These are phyloP conservation scores for Papilio dardanus DNA, from an alignment of 1,140 invertebrate species.

Conservation along the genomic window DNA sequence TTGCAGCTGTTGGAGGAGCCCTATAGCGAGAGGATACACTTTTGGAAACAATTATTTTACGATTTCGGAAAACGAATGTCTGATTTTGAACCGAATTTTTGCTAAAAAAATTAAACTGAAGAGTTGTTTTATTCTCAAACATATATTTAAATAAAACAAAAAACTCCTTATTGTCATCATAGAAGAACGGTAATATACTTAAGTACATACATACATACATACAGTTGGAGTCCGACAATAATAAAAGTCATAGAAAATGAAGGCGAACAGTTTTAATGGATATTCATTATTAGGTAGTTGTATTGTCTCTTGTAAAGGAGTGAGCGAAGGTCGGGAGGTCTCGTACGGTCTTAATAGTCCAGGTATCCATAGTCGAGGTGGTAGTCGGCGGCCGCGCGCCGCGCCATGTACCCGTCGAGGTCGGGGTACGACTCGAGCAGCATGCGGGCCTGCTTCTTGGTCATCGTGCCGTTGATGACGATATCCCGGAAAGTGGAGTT, in stretches of 20 bases:
- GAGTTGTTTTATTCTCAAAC: not conserved
- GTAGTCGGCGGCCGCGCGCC: slow-evolving; percentile 50
- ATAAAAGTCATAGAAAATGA: not conserved
- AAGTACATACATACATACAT: too few relatives aligned
- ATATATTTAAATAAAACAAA: too few relatives aligned
- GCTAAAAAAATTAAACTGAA: slow-evolving; percentile 21
- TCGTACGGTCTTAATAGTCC: slow-evolving; percentile 53
- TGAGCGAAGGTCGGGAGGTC: not conserved
- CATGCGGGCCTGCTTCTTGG: slow-evolving; percentile 48
- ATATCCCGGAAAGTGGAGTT: slow-evolving; percentile 68
- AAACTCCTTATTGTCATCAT: too few relatives aligned
- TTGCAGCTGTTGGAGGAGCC: slow-evolving; percentile 36
- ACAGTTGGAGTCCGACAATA: too few relatives aligned
- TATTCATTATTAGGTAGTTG: not conserved
- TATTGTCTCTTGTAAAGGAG: not conserved
- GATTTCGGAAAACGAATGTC: slow-evolving; percentile 28
- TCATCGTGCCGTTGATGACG: slow-evolving; percentile 61
- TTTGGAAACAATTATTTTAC: slow-evolving; percentile 43
- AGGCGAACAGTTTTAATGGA: not conserved
- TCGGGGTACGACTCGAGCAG: slow-evolving; percentile 62
- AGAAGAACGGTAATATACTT: too few relatives aligned
- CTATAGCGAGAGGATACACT: slow-evolving; percentile 39
- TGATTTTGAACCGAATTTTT: not conserved
- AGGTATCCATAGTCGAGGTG: slow-evolving; percentile 67
- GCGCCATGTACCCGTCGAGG: slow-evolving; percentile 42